Conservation (phyloP, 2,888 invertebrate species). For the Drosophila bunnanda region DNA sequence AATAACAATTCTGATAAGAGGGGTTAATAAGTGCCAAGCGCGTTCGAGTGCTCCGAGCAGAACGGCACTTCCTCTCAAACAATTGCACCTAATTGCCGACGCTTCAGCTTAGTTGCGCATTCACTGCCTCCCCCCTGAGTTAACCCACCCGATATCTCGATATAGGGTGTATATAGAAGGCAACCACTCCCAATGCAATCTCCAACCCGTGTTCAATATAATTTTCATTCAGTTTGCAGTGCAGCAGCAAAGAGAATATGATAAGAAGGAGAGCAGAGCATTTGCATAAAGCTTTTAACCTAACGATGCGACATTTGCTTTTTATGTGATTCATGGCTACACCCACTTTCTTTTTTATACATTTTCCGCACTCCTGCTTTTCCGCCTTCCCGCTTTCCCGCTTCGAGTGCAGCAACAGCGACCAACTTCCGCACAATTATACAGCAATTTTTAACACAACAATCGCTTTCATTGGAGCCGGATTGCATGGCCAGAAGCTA, state of each 20-base stretch:
- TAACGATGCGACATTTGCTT: conserved; percentile 65
- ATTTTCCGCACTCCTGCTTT: not conserved
- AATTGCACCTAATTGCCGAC: conserved; percentile 56
- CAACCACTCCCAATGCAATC: conserved; percentile 2
- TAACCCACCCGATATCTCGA: not conserved
- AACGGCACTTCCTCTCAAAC: conserved; percentile 28
- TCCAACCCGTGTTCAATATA: conserved; percentile 27
- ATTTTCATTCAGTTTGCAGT: conserved; percentile 40
- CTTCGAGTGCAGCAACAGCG: conserved; percentile 32
- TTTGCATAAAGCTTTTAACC: conserved; percentile 73
- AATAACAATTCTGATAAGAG: conserved; percentile 20
- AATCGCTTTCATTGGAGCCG: conserved; percentile 63
- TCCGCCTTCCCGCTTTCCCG: not conserved
- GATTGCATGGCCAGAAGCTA: conserved; percentile 47
- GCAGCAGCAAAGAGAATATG: conserved; percentile 23
- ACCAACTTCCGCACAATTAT: conserved; percentile 67
- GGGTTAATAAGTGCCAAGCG: conserved; percentile 19
- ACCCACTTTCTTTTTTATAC: not conserved
- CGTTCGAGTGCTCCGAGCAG: conserved; percentile 24
- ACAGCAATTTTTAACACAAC: conserved; percentile 66
- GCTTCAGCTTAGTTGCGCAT: conserved; percentile 27
- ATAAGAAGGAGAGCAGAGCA: conserved; percentile 49
- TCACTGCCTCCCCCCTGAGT: not conserved
- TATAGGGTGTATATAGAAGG: not conserved
- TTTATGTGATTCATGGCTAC: conserved; percentile 50